A percentile compares a stretch with the other conserved stretches of the same genome.
phyloP scores from a whole-genome alignment of 2,888 invertebrate genomes.

The Prostheceraeus crozeri region DNA sequence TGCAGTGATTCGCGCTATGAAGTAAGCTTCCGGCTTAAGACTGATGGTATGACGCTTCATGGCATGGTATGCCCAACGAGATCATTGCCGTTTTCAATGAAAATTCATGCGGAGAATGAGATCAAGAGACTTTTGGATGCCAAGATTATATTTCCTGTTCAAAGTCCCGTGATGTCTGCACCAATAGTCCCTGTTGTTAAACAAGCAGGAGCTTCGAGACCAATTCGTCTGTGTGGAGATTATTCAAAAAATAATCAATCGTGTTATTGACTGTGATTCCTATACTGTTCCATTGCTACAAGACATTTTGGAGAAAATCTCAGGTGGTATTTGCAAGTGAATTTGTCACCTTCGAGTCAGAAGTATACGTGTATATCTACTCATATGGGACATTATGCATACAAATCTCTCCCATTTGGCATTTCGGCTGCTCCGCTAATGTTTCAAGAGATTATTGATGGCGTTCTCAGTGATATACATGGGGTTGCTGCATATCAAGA shows the following conservation, averaged over 20 bases:
- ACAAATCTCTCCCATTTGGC: conserved; percentile 32
- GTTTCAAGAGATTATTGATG: conserved; percentile 32
- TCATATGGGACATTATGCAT: conserved; percentile 32
- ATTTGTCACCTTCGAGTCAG: conserved; percentile 30
- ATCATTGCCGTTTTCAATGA: conserved; percentile 32
- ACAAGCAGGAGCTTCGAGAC: conserved; percentile 28
- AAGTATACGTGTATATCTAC: conserved; percentile 33
- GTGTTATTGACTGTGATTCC: conserved; percentile 25
- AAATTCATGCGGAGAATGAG: conserved; percentile 14
- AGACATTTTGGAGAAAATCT: conserved; percentile 23
- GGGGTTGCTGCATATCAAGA: conserved; percentile 33
- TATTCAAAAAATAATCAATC: conserved; percentile 32
- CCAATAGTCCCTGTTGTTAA: conserved; percentile 31
- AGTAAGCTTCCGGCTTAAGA: conserved; percentile 20
- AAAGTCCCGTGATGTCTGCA: conserved; percentile 28
- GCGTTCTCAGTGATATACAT: conserved; percentile 30
- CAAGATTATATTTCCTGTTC: conserved; percentile 17
- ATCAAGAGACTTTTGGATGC: conserved; percentile 21
- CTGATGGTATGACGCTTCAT: conserved; percentile 29
- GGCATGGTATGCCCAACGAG: too few species aligned
- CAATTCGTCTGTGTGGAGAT: conserved; percentile 24
- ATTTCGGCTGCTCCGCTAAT: conserved; percentile 35
- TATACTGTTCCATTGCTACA: conserved; percentile 13
- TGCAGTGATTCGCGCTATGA: neutral
- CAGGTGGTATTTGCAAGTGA: conserved; percentile 6